A percentile compares a stretch with the other conserved stretches of the same genome.
Evolutionary conservation across 1,140 invertebrate genomes (phyloP).

Genomic region (Zaprionus ghesquierei): DNA sequence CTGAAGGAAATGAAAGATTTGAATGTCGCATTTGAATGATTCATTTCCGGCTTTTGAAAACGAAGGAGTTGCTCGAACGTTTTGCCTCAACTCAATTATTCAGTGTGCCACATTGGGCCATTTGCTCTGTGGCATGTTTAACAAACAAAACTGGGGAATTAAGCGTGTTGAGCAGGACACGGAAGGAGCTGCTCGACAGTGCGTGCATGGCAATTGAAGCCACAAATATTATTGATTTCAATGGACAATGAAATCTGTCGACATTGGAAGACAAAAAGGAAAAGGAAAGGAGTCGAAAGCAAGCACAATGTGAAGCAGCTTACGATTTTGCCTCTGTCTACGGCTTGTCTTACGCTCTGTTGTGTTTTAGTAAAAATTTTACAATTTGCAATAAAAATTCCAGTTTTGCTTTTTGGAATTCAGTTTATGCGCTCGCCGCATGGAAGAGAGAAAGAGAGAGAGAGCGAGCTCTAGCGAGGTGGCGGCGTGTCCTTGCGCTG

Average conservation of each 20-base stretch:
- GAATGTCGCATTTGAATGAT: constrained; percentile 74
- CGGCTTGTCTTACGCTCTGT: constrained; percentile 11
- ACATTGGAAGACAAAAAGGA: too few relatives aligned
- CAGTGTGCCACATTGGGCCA: constrained; percentile 18
- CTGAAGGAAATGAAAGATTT: constrained; percentile 76
- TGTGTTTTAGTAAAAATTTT: constrained; percentile 74
- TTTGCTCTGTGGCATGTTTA: not conserved
- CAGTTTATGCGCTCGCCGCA: constrained; percentile 38
- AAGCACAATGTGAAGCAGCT: constrained; percentile 14
- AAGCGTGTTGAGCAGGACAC: not conserved
- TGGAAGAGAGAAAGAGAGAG: too few relatives aligned
- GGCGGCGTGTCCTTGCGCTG: constrained; percentile 50
- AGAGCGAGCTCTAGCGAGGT: not conserved
- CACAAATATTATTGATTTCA: constrained; percentile 48
- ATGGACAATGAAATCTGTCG: constrained; percentile 60
- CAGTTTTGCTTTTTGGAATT: constrained; percentile 78
- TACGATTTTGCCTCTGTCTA: constrained; percentile 11
- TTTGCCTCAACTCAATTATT: constrained; percentile 62
- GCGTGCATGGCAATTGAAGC: constrained; percentile 15
- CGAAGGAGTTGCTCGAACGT: constrained; percentile 53
- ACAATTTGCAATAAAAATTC: constrained; percentile 81
- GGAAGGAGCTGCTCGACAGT: not conserved
- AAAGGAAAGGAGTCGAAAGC: not conserved
- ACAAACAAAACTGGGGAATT: not conserved
- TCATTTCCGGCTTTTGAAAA: constrained; percentile 58